Evolutionary conservation across 2,797 vertebrate genomes (phyloP), one percentile per base, ranked within the genome.

Genomic region (Artibeus lituratus): DNA sequence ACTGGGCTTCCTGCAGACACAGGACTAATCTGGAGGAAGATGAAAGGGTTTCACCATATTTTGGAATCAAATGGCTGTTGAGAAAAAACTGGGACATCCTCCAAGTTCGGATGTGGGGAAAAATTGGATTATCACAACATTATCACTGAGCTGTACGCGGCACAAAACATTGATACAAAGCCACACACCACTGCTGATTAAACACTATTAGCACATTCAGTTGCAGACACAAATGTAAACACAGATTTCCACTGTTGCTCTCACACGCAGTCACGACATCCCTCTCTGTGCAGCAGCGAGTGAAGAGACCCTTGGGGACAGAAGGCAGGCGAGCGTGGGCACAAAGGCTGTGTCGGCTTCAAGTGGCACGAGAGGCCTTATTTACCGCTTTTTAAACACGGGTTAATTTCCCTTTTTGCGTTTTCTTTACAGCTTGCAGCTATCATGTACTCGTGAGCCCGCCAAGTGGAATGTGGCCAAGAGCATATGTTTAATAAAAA

Each of bases 141-240:
- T 22, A 32, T 77, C 51, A 65, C 81, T 94, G 96, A 95, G 59
- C 53, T 93, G n/a, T 85, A 95, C 19, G 15, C 35, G 29, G 44
- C 76, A 93, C 47, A 94, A 94, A 98, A 97, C 95, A 88, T 91
- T 78, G 97, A 97, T 96, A 92, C 95, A 87, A 87, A 86, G 22
- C 90, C 73, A 69, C 73, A 69, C 4, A 22, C 91, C 82, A 86
- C 53, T 94, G 85, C 88, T 94, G 96, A 88, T 95, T 97, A 97
- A 96, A 96, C 77, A 87, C 88, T 83, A 96, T 96, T 72, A 81
- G 87, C 82, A 91, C 89, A 98, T 62, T 95, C 1, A 0, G 84
- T 83, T 91, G 84, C 86, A 73, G 94, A 88, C 76, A 88, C 95
- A 97, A 94, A 94, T 81, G 59, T 89, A 97, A 97, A 97, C 80